Evolutionary conservation across 53 echinoderm and acorn worm species (phyloP).

Genomic region (Astropecten irregularis): DNA sequence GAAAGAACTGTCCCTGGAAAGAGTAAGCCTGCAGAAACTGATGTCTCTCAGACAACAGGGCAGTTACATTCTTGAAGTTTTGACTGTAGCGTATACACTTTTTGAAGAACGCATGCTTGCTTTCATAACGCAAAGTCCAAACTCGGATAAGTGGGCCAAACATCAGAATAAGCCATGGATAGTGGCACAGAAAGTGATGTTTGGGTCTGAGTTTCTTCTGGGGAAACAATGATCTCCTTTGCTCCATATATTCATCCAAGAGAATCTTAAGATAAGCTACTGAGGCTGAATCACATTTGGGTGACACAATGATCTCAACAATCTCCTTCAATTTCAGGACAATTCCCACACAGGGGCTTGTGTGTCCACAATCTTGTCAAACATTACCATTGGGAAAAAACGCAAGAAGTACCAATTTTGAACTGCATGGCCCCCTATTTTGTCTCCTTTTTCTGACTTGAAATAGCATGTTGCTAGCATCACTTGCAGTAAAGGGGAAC

Average conservation of each 20-base stretch:
- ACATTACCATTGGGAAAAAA: slow-evolving; percentile 63
- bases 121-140: slow-evolving; percentile 55
- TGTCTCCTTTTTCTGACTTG: slow-evolving; percentile 39
- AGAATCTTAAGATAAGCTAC: slow-evolving; percentile 59
- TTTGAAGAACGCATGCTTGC: slow-evolving; percentile 51
- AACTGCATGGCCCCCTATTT: slow-evolving; percentile 70
- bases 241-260: slow-evolving; percentile 60
- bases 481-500: slow-evolving; percentile 53
- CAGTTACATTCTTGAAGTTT: slow-evolving; percentile 68
- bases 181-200: slow-evolving; percentile 66
- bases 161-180: slow-evolving; percentile 31
- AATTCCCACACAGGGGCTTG: slow-evolving; percentile 66
- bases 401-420: slow-evolving; percentile 71
- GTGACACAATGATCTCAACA: slow-evolving; percentile 65
- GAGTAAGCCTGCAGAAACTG: slow-evolving; percentile 64
- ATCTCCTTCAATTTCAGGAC: slow-evolving; percentile 64
- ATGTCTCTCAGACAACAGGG: slow-evolving; percentile 59
- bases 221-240: slow-evolving; percentile 52
- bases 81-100: slow-evolving; percentile 23
- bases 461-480: slow-evolving; percentile 41
- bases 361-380: slow-evolving; percentile 12
- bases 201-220: slow-evolving; percentile 50
- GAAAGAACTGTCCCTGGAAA: slow-evolving; percentile 50
- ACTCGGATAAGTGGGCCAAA: slow-evolving; percentile 63
- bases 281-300: slow-evolving; percentile 25